Conservation (phyloP, 2,888 invertebrate species). For the Argyra leucocephala region DNA sequence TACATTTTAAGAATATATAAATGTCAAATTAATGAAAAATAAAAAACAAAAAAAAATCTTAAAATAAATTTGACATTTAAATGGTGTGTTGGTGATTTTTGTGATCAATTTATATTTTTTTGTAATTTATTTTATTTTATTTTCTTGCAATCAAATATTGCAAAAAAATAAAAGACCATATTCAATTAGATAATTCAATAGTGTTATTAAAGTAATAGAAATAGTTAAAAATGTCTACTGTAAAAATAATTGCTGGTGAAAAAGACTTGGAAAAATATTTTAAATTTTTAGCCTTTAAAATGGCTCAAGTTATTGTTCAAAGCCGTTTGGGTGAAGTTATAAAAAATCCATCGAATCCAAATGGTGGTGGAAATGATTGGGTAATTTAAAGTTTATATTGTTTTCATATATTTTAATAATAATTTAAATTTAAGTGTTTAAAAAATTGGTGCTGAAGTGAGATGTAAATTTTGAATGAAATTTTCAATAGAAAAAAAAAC, state of each 20-base stretch:
- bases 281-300: conserved; percentile 77
- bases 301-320: conserved; percentile 85
- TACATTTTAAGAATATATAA: background rate
- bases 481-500: too few species aligned
- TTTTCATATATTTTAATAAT: conserved; percentile 10
- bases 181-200: background rate
- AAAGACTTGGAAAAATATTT: conserved; percentile 83
- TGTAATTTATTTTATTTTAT: background rate
- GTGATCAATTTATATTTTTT: background rate
- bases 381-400: conserved; percentile 47
- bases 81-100: background rate
- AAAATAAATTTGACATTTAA: background rate
- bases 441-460: too few species aligned
- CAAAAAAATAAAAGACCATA: background rate
- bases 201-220: background rate
- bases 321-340: conserved; percentile 82
- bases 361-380: conserved; percentile 74
- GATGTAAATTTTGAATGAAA: too few species aligned
- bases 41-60: background rate
- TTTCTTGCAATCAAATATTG: background rate
- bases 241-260: conserved; percentile 47
- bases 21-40: background rate
- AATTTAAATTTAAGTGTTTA: too few species aligned
- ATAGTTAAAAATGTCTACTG: conserved; percentile 33
- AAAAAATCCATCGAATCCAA: conserved; percentile 66